Percentiles rank a stretch among this genome's conserved stretches.
These are phyloP conservation scores for Aplysia californica DNA, from an alignment of 1,140 invertebrate genomes.

Conservation along the genomic window DNA sequence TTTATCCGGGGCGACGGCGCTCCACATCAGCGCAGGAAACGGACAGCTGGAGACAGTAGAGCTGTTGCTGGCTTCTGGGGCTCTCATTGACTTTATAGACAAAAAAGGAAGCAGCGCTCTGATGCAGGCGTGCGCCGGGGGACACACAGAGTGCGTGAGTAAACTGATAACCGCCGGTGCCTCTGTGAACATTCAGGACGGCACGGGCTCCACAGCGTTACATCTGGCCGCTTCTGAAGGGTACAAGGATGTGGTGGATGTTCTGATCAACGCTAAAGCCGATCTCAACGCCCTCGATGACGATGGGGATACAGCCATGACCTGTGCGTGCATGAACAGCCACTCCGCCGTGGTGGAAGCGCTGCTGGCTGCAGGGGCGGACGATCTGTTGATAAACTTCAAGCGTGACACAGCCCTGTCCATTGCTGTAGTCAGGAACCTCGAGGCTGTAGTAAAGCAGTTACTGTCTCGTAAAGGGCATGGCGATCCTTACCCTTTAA, in stretches of 20 bases:
- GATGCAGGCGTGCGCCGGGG: conserved; percentile 4
- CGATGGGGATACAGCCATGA: conserved; percentile 12
- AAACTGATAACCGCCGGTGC: conserved; percentile 6
- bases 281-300: conserved; percentile 80
- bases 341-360: neutral
- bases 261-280: conserved; percentile 74
- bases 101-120: conserved; percentile 37
- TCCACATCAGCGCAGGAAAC: conserved; percentile 9
- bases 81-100: conserved; percentile 43
- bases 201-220: conserved; percentile 39
- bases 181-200: neutral
- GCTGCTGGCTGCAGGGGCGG: neutral
- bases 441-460: neutral
- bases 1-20: neutral
- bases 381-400: conserved; percentile 9
- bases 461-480: neutral
- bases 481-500: neutral
- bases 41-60: conserved; percentile 49
- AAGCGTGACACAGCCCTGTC: conserved; percentile 6
- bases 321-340: conserved; percentile 7
- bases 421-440: neutral
- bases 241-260: conserved; percentile 76
- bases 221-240: conserved; percentile 70
- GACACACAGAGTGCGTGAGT: conserved; percentile 10
- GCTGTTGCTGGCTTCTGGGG: conserved; percentile 42